Evolutionary conservation across 2,888 invertebrate species (phyloP).

Genomic region (Lomographa bimaculata): DNA sequence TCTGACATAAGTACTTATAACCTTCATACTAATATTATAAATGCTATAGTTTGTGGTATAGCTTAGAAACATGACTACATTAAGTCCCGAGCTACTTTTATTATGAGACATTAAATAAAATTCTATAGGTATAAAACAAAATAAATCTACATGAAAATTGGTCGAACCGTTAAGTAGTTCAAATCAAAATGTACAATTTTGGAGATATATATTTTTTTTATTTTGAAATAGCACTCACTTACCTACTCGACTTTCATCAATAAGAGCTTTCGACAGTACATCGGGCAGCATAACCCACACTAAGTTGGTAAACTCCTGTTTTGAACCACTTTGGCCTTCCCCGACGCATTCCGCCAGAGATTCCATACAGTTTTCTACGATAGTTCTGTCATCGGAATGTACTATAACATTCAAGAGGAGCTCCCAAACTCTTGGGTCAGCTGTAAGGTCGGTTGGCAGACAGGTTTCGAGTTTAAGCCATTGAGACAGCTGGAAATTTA

Average conservation of each 20-base stretch:
- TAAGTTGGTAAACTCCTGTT: slow-evolving; percentile 50
- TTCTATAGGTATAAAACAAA: no score
- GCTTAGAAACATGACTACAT: no score
- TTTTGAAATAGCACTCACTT: no score
- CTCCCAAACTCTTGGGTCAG: slow-evolving; percentile 62
- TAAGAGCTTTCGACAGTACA: slow-evolving; percentile 59
- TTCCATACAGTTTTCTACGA: slow-evolving; percentile 57
- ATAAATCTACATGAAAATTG: no score
- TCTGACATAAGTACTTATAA: no score
- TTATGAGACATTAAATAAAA: no score
- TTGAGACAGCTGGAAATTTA: slow-evolving; percentile 59
- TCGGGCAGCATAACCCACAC: slow-evolving; percentile 65
- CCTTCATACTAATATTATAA: no score
- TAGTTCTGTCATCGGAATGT: slow-evolving; percentile 43
- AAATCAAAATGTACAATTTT: no score
- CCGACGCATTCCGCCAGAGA: slow-evolving; percentile 55
- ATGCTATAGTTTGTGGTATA: no score
- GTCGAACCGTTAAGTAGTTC: no score
- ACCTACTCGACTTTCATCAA: slow-evolving; percentile 62
- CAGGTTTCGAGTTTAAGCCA: slow-evolving; percentile 67
- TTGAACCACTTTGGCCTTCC: slow-evolving; percentile 48
- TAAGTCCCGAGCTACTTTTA: no score
- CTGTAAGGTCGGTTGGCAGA: slow-evolving; percentile 60
- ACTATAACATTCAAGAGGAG: slow-evolving; percentile 61
- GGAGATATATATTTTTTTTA: no score